phyloP scores from a whole-genome alignment of 1,140 invertebrate species.

The Cardiocondyla obscurior region DNA sequence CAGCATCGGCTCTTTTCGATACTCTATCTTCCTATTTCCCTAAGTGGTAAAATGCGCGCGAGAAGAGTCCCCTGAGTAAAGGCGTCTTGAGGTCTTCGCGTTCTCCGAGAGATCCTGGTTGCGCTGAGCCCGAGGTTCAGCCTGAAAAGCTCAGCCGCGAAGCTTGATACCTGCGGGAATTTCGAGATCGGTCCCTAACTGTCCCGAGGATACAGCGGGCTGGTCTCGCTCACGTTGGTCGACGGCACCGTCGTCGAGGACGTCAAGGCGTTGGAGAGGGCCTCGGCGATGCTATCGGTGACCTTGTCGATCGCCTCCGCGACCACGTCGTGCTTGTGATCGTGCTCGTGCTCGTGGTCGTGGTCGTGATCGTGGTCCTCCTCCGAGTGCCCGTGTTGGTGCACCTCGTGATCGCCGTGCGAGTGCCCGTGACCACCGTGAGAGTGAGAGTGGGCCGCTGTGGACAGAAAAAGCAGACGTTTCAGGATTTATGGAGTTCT shows the following conservation, averaged over 20 bases:
- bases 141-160: background rate
- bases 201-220: background rate
- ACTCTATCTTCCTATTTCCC: background rate
- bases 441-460: constrained; percentile 77
- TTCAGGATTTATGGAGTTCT: background rate
- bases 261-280: constrained; percentile 58
- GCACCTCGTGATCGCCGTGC: constrained; percentile 55
- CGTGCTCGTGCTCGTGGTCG: constrained; percentile 59
- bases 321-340: constrained; percentile 57
- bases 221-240: constrained; percentile 1
- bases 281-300: constrained; percentile 65
- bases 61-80: constrained; percentile 21
- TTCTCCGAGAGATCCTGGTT: background rate
- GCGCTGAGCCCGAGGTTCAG: background rate
- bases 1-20: background rate
- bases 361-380: constrained; percentile 59
- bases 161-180: background rate
- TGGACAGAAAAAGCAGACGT: constrained; percentile 57
- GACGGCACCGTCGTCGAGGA: constrained; percentile 24
- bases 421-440: constrained; percentile 58
- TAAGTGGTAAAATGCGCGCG: background rate
- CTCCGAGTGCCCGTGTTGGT: constrained; percentile 48
- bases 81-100: background rate
- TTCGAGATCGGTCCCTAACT: constrained; percentile 14
- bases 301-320: constrained; percentile 65